Evolutionary conservation across 2,113 vertebrate genomes (phyloP).

Genomic region (Daubentonia madagascariensis): DNA sequence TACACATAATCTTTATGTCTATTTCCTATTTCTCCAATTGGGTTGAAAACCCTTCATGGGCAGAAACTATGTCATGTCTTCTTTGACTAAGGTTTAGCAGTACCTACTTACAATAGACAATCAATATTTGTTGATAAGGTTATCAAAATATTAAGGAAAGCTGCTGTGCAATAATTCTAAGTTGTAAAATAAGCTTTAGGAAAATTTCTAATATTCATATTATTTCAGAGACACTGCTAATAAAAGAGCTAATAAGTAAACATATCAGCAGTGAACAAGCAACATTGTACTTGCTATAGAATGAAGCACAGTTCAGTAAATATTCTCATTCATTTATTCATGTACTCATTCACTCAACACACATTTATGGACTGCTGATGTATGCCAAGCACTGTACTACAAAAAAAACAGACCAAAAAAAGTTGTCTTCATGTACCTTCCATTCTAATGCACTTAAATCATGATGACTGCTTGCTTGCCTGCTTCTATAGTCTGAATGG

Average conservation of each 20-base stretch:
- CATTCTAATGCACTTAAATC: background rate
- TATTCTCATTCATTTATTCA: background rate
- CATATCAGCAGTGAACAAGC: background rate
- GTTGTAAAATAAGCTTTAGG: background rate
- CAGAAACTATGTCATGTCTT: background rate
- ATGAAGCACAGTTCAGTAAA: background rate
- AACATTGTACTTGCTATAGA: background rate
- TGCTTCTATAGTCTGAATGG: background rate
- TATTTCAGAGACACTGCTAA: conserved; percentile 26
- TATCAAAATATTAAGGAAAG: background rate
- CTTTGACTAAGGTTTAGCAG: background rate
- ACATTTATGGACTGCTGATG: background rate
- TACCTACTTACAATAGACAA: background rate
- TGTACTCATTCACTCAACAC: background rate
- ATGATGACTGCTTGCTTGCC: background rate
- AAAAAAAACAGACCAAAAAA: background rate
- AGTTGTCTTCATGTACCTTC: background rate
- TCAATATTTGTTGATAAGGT: background rate
- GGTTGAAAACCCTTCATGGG: background rate
- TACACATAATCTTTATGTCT: background rate
- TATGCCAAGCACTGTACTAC: background rate
- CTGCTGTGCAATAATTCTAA: background rate
- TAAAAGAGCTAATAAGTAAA: background rate
- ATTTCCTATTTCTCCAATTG: background rate
- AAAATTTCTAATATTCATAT: conserved; percentile 5